A percentile compares a stretch with the other conserved stretches of the same genome.
phyloP scores from a whole-genome alignment of 2,888 invertebrate species.

The Falcaria lacertinaria region DNA sequence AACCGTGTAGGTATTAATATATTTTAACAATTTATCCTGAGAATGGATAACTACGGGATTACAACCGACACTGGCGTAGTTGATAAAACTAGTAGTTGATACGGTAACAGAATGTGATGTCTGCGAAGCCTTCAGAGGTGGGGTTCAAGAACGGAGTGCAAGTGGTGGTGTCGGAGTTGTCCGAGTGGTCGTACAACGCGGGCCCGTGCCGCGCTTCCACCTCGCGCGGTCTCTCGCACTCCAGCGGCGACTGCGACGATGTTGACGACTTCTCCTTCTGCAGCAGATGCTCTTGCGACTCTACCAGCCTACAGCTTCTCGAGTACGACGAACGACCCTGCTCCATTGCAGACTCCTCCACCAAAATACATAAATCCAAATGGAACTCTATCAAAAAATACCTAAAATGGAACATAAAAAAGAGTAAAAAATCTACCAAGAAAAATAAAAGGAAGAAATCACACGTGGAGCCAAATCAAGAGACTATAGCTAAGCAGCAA shows the following conservation, averaged over 20 bases:
- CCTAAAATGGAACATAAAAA: slow-evolving; percentile 30
- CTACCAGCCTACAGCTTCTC: slow-evolving; percentile 24
- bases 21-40: not conserved
- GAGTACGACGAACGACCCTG: slow-evolving; percentile 38
- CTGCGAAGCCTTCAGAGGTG: slow-evolving; percentile 15
- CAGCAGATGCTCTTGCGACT: slow-evolving; percentile 40
- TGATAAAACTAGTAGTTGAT: not conserved
- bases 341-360: slow-evolving; percentile 45
- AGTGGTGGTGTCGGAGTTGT: not conserved
- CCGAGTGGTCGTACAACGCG: slow-evolving; percentile 31
- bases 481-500: not conserved
- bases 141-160: slow-evolving; percentile 13
- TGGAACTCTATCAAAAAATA: slow-evolving; percentile 45
- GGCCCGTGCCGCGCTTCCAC: slow-evolving; percentile 47
- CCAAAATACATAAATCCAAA: slow-evolving; percentile 40
- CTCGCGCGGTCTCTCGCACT: slow-evolving; percentile 45
- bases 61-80: not conserved
- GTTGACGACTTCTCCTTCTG: slow-evolving; percentile 32
- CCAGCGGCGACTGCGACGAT: slow-evolving; percentile 43
- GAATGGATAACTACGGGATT: not conserved
- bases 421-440: slow-evolving; percentile 19
- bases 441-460: slow-evolving; percentile 13
- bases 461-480: slow-evolving; percentile 6
- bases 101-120: slow-evolving; percentile 18
- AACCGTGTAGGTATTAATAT: not conserved